Percentiles rank a stretch among this genome's conserved stretches.
Evolutionary conservation across 2,888 invertebrate species (phyloP).

Genomic region (Tiliacea aurago): DNA sequence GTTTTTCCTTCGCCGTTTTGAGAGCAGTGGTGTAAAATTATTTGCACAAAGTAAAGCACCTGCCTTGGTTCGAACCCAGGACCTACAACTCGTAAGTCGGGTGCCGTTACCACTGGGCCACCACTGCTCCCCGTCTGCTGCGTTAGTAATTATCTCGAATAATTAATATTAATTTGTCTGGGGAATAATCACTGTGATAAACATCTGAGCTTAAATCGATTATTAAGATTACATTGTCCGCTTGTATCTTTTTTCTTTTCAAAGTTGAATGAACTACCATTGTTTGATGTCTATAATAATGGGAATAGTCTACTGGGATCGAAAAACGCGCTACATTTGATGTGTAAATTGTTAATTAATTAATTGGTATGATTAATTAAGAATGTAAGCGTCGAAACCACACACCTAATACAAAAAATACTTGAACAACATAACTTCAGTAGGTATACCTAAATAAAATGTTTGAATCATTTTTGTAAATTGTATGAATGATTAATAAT

Average conservation of each 20-base stretch:
- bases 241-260: conserved; percentile 36
- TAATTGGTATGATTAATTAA: conserved; percentile 49
- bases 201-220: conserved; percentile 55
- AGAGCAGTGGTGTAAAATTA: too few relatives aligned
- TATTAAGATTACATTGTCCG: conserved; percentile 58
- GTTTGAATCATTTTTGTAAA: neutral
- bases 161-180: conserved; percentile 35
- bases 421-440: conserved; percentile 3
- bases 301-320: conserved; percentile 42
- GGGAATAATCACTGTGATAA: conserved; percentile 49
- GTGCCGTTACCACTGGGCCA: too few relatives aligned
- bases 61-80: too few relatives aligned
- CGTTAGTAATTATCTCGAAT: conserved; percentile 30
- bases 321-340: conserved; percentile 27
- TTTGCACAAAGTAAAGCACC: too few relatives aligned
- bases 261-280: conserved; percentile 57
- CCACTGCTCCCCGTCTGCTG: too few relatives aligned
- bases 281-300: conserved; percentile 47
- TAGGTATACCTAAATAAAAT: neutral
- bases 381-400: conserved; percentile 2
- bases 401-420: neutral
- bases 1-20: too few relatives aligned
- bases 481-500: neutral
- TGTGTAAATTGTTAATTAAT: conserved; percentile 39
- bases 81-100: too few relatives aligned